These are phyloP conservation scores for Pteropus alecto DNA, from an alignment of 2,113 vertebrate species.

Conservation along the genomic window DNA sequence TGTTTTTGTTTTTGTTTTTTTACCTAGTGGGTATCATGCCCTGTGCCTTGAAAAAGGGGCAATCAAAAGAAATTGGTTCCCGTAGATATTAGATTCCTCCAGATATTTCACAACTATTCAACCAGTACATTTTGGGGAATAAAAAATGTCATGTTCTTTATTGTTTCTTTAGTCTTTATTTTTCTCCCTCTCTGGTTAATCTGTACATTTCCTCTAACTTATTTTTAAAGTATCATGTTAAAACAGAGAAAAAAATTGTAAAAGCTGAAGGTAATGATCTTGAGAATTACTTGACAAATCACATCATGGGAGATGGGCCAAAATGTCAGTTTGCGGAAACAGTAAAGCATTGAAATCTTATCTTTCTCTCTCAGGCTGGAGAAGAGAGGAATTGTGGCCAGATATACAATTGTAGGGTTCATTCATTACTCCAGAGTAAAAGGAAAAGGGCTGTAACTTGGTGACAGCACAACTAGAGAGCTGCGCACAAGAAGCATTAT, in stretches of 20 bases:
- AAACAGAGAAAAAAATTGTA: conserved; percentile 9
- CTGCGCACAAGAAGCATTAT: not conserved
- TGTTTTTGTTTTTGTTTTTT: not conserved
- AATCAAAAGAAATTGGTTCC: not conserved
- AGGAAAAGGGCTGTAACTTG: not conserved
- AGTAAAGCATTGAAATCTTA: not conserved
- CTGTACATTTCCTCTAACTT: not conserved
- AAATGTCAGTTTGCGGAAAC: not conserved
- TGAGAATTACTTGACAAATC: conserved; percentile 18
- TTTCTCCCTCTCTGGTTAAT: conserved; percentile 18
- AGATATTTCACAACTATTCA: conserved; percentile 24
- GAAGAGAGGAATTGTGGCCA: not conserved
- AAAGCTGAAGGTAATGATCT: conserved; percentile 11
- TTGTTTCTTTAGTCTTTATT: conserved; percentile 6
- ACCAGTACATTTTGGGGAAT: not conserved
- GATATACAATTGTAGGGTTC: not conserved
- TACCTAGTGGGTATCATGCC: not conserved
- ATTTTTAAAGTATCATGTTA: conserved; percentile 24
- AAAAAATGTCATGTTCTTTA: not conserved
- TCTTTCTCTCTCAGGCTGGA: not conserved
- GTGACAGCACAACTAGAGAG: not conserved
- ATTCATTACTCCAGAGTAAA: not conserved
- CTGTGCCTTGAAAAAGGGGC: not conserved
- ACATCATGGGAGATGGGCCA: not conserved
- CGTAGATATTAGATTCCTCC: not conserved